Evolutionary conservation across 2,888 invertebrate species (phyloP).

Genomic region (Entomobrya multifasciata): DNA sequence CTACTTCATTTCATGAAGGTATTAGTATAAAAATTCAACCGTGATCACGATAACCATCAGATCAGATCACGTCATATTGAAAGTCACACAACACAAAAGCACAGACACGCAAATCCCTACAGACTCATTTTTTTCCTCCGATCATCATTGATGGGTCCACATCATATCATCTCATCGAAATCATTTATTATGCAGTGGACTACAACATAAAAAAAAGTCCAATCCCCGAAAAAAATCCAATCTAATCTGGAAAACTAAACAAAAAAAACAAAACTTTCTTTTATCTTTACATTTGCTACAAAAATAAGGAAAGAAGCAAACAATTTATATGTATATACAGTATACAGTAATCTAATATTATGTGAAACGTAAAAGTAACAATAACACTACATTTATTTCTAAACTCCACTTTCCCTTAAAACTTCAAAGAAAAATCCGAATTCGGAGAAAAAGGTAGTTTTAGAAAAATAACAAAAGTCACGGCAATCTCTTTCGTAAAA

Average conservation of each 20-base stretch:
- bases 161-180: conserved; percentile 59
- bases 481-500: neutral
- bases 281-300: neutral
- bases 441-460: no score
- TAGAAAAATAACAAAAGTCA: neutral
- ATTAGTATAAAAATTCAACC: neutral
- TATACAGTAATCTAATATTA: no score
- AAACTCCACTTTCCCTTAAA: no score
- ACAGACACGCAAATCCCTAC: conserved; percentile 79
- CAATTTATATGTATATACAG: neutral
- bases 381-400: no score
- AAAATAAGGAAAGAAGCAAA: neutral
- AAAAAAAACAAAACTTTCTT: neutral
- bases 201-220: neutral
- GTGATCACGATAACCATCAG: no score
- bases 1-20: no score
- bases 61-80: conserved; percentile 2
- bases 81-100: neutral
- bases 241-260: conserved; percentile 77
- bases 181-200: conserved; percentile 79
- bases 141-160: conserved; percentile 70
- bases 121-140: conserved; percentile 79
- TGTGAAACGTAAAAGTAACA: no score
- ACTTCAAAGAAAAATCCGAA: neutral
- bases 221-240: no score